Percentiles rank a stretch among this genome's conserved stretches.
Conservation (phyloP, 2,113 vertebrate genomes). For the Machaerirhynchus nigripectus region DNA sequence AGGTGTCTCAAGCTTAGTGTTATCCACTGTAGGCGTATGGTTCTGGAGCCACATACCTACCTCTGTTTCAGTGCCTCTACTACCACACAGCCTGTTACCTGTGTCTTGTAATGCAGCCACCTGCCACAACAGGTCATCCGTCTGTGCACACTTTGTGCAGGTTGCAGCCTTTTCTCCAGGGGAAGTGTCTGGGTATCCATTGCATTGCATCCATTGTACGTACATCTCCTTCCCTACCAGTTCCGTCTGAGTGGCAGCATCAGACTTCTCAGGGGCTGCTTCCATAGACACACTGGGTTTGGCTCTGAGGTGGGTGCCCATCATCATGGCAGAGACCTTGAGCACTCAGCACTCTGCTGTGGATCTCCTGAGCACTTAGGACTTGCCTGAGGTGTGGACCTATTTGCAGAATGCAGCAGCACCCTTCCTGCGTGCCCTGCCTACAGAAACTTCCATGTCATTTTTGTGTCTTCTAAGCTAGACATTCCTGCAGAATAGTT, state of each 20-base stretch:
- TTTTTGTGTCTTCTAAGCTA: neutral
- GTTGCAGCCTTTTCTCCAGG: neutral
- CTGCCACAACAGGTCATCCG: neutral
- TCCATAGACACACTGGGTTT: neutral
- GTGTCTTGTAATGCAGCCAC: neutral
- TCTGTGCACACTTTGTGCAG: neutral
- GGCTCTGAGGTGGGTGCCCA: neutral
- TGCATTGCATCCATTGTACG: neutral
- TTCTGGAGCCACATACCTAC: neutral
- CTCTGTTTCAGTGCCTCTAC: neutral
- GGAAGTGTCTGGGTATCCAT: neutral
- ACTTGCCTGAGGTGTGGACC: neutral
- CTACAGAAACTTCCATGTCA: accelerated
- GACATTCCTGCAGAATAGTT: neutral
- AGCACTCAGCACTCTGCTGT: neutral
- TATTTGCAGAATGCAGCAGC: neutral
- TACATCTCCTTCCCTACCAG: neutral
- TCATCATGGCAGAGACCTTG: neutral
- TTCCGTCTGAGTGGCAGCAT: neutral
- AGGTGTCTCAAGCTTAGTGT: neutral
- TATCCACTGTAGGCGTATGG: too few species aligned
- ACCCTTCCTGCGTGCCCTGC: neutral
- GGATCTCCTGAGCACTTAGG: neutral
- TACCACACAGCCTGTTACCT: neutral
- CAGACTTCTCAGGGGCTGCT: neutral